Base-by-base conservation (phyloP, 1,140 invertebrate species). In the Hypothenemus hampei region DNA sequence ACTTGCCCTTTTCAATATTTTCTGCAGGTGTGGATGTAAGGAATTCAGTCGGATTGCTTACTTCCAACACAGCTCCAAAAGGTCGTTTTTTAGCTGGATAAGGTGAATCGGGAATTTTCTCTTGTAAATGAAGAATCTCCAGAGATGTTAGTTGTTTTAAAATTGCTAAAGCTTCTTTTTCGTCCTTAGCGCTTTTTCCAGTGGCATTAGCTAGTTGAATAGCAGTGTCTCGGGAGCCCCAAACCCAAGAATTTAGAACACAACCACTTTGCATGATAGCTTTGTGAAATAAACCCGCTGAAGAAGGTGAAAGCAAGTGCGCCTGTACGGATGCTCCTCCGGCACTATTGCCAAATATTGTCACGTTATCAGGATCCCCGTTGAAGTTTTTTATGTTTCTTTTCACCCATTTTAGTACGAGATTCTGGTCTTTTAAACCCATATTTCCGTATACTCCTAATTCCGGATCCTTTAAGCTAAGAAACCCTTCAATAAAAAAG, bases 211-310 rank as follows among this genome's bases (percentile, higher is more conserved):
- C 36, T 20, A 57, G 21, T 3, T 55, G 11, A 7, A 35, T 29
- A 4, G 37, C 47, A 18, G 49, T 57, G 15, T 57, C 24, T 22
- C 50, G 49, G 8, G 60, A 50, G 43, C 66, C 76, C 11, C 83
- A 70, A 46, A 81, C 72, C 26, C 67, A 47, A 3, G 70, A 63
- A 50, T 69, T 58, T 73, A 60, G 77, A 0, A 70, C 71, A 4
- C 69, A 78, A n/a, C 81, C 83, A 70, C 81, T 80, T 75, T 81
- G 78, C 22, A 79, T 61, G 29, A 85, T 82, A 2, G 74, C 78
- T 63, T 69, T 71, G 53, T 74, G 74, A 61, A 83, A 86, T 31
- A 84, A 67, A 8, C 81, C 82, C 73, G 67, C 63, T 69, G 81
- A 66, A 81, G 75, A 60, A 61, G 79, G 64, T 62, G 77, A 77